Percentiles rank a stretch among this genome's conserved stretches.
Conservation (phyloP, 2,797 vertebrate genomes). For the Chelonia mydas region DNA sequence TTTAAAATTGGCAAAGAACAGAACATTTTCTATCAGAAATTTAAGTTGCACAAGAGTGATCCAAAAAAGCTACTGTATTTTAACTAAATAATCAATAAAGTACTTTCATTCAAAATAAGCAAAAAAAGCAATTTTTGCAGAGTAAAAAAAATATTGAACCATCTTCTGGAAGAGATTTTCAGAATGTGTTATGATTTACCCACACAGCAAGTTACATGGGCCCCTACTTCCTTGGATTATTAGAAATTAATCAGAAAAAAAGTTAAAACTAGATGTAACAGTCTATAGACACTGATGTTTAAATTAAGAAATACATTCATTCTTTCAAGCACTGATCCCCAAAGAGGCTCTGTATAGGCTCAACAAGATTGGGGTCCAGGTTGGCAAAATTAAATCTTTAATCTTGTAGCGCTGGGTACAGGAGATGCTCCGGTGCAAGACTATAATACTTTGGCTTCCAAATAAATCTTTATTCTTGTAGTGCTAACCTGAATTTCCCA, state of each 20-base stretch:
- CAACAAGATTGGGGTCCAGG: neutral
- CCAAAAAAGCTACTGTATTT: neutral
- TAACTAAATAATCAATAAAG: neutral
- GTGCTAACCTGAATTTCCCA: neutral
- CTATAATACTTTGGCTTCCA: neutral
- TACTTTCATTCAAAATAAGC: fast-evolving
- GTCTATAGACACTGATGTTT: neutral
- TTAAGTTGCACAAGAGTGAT: fast-evolving
- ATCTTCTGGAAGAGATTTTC: neutral
- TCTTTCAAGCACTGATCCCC: neutral
- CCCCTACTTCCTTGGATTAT: neutral
- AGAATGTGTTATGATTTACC: neutral
- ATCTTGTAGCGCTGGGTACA: neutral
- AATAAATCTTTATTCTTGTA: neutral
- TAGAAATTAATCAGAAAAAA: neutral
- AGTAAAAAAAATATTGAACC: fast-evolving
- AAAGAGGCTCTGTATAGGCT: neutral
- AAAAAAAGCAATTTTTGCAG: neutral
- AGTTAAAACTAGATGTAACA: neutral
- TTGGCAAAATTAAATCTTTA: neutral
- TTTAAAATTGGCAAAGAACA: neutral
- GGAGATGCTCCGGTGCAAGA: neutral
- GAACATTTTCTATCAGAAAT: neutral
- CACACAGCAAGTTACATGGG: neutral
- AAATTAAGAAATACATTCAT: neutral